Percentiles rank a stretch among this genome's conserved stretches.
Conservation (phyloP, 2,888 invertebrate species). For the Aquatica leii region DNA sequence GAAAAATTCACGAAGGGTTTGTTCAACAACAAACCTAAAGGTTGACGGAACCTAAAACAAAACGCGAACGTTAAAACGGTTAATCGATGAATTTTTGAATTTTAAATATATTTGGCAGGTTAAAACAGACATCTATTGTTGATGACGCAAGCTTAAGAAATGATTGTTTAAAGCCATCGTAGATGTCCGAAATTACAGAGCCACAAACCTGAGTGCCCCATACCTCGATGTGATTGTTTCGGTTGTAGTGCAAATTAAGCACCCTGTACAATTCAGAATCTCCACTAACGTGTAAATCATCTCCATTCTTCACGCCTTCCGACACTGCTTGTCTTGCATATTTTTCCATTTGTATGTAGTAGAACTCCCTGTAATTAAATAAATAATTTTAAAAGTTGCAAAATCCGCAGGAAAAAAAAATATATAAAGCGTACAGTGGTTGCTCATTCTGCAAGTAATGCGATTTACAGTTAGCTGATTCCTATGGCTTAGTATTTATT, state of each 20-base stretch:
- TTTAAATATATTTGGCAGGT: slow-evolving; percentile 10
- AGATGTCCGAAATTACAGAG: slow-evolving; percentile 49
- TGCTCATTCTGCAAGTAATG: not conserved
- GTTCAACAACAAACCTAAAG: slow-evolving; percentile 97
- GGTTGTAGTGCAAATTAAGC: slow-evolving; percentile 98
- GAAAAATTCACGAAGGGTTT: slow-evolving; percentile 98
- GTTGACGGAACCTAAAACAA: slow-evolving; percentile 87
- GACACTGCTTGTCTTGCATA: slow-evolving; percentile 98
- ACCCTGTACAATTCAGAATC: slow-evolving; percentile 98
- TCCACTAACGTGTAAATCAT: slow-evolving; percentile 91
- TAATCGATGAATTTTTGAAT: not conserved
- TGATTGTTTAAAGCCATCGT: slow-evolving; percentile 11
- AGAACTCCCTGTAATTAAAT: slow-evolving; percentile 90
- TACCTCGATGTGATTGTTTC: slow-evolving; percentile 96
- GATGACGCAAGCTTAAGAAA: too few species aligned
- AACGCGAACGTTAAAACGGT: not conserved
- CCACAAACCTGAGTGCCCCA: slow-evolving; percentile 74
- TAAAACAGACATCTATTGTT: slow-evolving; percentile 20
- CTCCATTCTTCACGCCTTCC: slow-evolving; percentile 92
- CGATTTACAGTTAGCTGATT: slow-evolving; percentile 10
- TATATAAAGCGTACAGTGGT: not conserved
- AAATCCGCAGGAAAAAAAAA: not conserved
- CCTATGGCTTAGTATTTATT: slow-evolving; percentile 8
- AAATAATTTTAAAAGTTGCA: slow-evolving; percentile 22
- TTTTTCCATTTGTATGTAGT: slow-evolving; percentile 99